Evolutionary conservation across 2,888 invertebrate species (phyloP).

Genomic region (Homarus gammarus): DNA sequence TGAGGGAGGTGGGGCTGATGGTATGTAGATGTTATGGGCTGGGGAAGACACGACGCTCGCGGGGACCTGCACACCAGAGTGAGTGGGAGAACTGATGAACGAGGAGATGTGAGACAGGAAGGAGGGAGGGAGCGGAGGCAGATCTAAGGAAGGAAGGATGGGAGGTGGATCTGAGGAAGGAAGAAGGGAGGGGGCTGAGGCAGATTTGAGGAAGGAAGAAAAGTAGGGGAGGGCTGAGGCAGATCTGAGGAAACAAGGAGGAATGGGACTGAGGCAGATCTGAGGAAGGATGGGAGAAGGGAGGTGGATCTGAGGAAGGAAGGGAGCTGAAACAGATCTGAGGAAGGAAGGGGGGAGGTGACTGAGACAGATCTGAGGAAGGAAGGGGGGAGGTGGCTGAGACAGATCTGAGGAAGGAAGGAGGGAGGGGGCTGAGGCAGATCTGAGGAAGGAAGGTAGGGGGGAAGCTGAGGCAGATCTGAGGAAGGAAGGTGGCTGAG

Average conservation of each 20-base stretch:
- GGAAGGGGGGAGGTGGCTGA: neutral
- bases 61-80: neutral
- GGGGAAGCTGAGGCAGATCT: neutral
- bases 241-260: neutral
- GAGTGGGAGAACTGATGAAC: neutral
- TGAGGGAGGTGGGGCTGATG: neutral
- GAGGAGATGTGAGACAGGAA: no score
- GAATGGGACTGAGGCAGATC: neutral
- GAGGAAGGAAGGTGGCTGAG: neutral
- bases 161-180: neutral
- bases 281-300: neutral
- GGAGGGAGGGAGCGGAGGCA: neutral
- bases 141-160: neutral
- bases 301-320: neutral
- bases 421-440: neutral
- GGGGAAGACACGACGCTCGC: neutral
- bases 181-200: neutral
- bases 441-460: neutral
- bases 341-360: neutral
- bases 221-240: no score
- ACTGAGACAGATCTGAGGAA: no score
- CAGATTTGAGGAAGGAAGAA: no score
- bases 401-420: neutral
- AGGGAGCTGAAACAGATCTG: neutral
- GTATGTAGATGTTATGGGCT: neutral